Evolutionary conservation across 1,140 invertebrate genomes (phyloP).

Genomic region (Bombus superbus): DNA sequence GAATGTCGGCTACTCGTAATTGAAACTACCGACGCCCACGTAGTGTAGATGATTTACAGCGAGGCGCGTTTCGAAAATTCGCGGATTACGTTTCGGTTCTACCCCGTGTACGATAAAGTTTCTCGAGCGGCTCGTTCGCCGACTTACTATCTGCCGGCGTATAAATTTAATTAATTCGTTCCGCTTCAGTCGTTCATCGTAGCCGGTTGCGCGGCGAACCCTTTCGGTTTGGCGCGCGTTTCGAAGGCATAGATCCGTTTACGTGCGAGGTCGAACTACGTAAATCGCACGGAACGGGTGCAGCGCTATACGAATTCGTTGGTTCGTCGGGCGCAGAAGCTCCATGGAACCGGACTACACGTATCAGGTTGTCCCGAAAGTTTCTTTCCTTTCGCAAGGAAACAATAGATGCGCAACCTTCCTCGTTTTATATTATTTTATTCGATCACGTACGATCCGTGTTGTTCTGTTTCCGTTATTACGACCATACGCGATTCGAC

Average conservation of each 20-base stretch:
- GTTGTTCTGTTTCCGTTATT: too few relatives aligned
- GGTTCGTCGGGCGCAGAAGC: too few relatives aligned
- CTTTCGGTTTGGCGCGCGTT: not conserved
- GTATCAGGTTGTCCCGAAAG: too few relatives aligned
- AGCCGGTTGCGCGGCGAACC: not conserved
- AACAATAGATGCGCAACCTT: too few relatives aligned
- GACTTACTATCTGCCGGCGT: not conserved
- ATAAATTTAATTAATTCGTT: constrained; percentile 40
- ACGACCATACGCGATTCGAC: too few relatives aligned
- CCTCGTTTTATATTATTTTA: too few relatives aligned
- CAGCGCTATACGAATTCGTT: not conserved
- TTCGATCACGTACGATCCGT: too few relatives aligned
- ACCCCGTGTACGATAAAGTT: constrained; percentile 8
- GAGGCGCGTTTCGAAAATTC: not conserved
- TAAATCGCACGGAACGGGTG: not conserved
- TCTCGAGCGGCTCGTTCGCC: not conserved
- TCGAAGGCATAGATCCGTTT: not conserved
- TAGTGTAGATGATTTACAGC: not conserved
- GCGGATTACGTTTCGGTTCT: not conserved
- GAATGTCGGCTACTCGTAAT: not conserved
- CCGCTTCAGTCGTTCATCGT: constrained; percentile 10
- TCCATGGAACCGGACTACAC: not conserved
- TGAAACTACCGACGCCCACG: constrained; percentile 14
- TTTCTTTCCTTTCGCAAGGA: too few relatives aligned
- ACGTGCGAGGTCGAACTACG: not conserved